Base-by-base conservation (phyloP, 92 coral and sea anemone genomes). In the Parazoanthus swiftii region DNA sequence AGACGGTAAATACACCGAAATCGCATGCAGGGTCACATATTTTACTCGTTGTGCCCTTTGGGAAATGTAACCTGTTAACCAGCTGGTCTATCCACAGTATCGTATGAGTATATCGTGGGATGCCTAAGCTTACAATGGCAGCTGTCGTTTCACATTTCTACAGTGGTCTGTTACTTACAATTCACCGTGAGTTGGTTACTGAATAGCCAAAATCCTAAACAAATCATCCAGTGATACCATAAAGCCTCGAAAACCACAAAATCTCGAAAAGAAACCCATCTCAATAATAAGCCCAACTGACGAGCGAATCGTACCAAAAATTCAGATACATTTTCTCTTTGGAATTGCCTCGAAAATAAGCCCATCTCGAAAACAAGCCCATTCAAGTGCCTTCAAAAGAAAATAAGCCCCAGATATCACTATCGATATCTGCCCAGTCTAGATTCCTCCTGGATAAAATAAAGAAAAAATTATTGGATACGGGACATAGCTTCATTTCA, bases 391-490 rank as follows among this genome's bases (percentile, higher is more conserved):
- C 79, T 75, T 75, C 79, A 75, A 75, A 75, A 75, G 79, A 75
- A 75, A 75, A 75, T 75, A 75, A 77, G 81, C 81, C 81, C 81
- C 81, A 77, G 81, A 79, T 50, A 79, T 79, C 82, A 79, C 82
- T 79, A 79, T 79, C 82, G 85, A 80, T 80, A 80, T 56, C 56
- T 50, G 56, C 56, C 56, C 56, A 50, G 56, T 50, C 56, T 50
- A 50, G 56, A 50, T 50, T 50, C 85, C 85, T 80, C 85, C 85
- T 80, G 73, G 48, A 59, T 80, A 80, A 80, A 80, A 80, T 80
- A 80, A 80, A 80, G 82, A 80, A 80, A 80, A 80, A 80, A 7
- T 80, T 80, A 21, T 80, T 80, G 85, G 85, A 80, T 80, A 80
- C 85, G 58, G 85, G 73, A 59, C 85, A 80, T 80, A 80, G 73